Evolutionary conservation across 2,888 invertebrate genomes (phyloP), one percentile per base, ranked within the genome.

Genomic region (Gryllus longicercus): DNA sequence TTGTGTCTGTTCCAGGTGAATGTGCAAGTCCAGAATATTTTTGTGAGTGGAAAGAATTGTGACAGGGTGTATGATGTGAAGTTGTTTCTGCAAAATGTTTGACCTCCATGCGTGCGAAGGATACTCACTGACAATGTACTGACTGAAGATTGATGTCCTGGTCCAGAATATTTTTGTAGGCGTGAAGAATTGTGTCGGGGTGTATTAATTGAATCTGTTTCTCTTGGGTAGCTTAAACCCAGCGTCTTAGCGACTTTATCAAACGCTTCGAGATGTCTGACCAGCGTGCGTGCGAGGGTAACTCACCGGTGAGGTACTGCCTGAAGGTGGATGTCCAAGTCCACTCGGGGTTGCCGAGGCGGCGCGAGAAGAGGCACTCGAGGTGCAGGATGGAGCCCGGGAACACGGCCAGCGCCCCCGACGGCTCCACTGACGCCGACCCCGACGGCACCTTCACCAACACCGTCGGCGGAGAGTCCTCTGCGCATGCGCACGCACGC

Each of bases 311-410:
- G 78, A 91, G 90, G 87, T 95, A 95, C 86, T 93, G 93, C 83
- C 94, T 92, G 85, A 92, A 90, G 81, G 92, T 92, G 80, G 95
- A 93, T 0, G 95, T 95, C 95, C 96, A 96, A 78, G 93, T 93
- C 96, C 96, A 96, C 84, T 94, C 94, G 0, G 96, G 96, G 82
- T 93, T 93, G 1, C 96, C 96, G 25, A 93, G 88, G 23, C 91
- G 89, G 63, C 94, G 89, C 1, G 93, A 92, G 85, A 93, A 93
- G 84, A 96, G 90, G 86, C 96, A 96, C 87, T 96, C 96, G 81
- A 96, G 89, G 85, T 94, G 92, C 23, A 96, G 88, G 8, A 94
- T 94, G 83, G 93, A 93, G 83, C 94, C 95, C 0, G 96, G 96
- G 84, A 91, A 93, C 75, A 96, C 93, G 50, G 93, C 93, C 82